These are phyloP conservation scores for Watersipora subatra DNA, from an alignment of 1,140 invertebrate genomes.

Conservation along the genomic window DNA sequence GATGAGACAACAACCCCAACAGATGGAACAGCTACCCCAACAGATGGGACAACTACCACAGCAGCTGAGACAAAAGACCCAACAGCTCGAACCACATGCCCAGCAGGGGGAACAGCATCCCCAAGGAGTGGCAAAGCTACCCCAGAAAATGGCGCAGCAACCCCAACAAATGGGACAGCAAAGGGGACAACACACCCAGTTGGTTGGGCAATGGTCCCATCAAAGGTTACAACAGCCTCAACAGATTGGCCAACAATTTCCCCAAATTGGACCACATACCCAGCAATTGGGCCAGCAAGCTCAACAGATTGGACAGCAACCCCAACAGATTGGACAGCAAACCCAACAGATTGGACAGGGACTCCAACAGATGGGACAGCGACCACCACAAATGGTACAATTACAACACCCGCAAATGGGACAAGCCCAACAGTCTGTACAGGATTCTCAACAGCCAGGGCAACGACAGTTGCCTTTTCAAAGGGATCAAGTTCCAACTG, in stretches of 20 bases:
- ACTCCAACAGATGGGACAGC: slow-evolving; percentile 10
- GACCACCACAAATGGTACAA: not conserved
- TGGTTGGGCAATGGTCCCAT: not conserved
- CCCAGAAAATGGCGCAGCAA: slow-evolving; percentile 1
- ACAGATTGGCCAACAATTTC: not conserved
- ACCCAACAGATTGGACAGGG: slow-evolving; percentile 6
- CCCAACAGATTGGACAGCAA: slow-evolving; percentile 1
- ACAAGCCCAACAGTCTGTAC: slow-evolving; percentile 5
- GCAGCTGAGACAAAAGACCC: slow-evolving; percentile 8
- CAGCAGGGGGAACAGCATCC: not conserved
- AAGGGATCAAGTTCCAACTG: not conserved
- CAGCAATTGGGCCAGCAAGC: slow-evolving; percentile 10
- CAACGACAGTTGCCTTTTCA: slow-evolving; percentile 3
- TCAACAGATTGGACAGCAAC: not conserved
- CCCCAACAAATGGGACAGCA: not conserved
- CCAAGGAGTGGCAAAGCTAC: not conserved
- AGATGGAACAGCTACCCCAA: slow-evolving; percentile 10
- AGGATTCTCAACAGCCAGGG: not conserved
- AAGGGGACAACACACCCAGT: not conserved
- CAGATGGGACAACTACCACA: slow-evolving; percentile 6
- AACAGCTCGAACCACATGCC: slow-evolving; percentile 6
- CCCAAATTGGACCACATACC: slow-evolving; percentile 4
- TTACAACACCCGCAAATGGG: not conserved
- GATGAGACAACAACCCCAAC: slow-evolving; percentile 6
- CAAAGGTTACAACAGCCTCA: not conserved